Evolutionary conservation across 2,797 vertebrate genomes (phyloP).

Genomic region (Salarias fasciatus): DNA sequence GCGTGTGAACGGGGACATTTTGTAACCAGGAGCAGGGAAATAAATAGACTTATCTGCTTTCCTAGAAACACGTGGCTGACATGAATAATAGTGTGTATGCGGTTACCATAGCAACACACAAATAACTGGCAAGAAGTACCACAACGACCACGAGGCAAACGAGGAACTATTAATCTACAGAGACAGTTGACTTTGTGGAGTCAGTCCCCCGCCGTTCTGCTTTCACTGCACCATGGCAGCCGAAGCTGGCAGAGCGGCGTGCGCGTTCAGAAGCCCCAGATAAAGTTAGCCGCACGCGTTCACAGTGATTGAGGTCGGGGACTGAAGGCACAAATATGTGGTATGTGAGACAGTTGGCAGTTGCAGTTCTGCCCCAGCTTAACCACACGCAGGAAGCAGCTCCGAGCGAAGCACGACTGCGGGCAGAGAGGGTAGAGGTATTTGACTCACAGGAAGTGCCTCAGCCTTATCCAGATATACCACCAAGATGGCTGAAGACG

Average conservation of each 20-base stretch:
- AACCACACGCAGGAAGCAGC: conserved; percentile 68
- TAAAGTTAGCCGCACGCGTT: conserved; percentile 16
- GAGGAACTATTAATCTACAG: conserved; percentile 50
- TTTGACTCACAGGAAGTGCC: conserved; percentile 92
- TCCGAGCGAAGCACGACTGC: conserved; percentile 20
- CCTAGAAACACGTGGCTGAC: conserved; percentile 19
- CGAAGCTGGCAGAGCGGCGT: not conserved
- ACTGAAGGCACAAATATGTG: conserved; percentile 20
- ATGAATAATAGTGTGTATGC: conserved; percentile 19
- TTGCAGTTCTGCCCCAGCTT: conserved; percentile 28
- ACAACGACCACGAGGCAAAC: conserved; percentile 3
- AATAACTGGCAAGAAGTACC: conserved; percentile 23
- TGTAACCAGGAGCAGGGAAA: conserved; percentile 15
- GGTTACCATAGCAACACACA: conserved; percentile 50
- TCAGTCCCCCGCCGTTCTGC: not conserved
- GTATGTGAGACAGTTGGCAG: conserved; percentile 54
- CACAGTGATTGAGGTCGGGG: conserved; percentile 1
- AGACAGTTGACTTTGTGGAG: not conserved
- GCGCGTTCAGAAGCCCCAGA: conserved; percentile 1
- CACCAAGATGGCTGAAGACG: conserved; percentile 90
- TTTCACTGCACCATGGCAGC: not conserved
- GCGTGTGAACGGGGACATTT: conserved; percentile 8
- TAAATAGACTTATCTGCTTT: conserved; percentile 26
- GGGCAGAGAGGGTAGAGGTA: conserved; percentile 21
- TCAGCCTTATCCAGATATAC: conserved; percentile 94